Evolutionary conservation across 2,888 invertebrate species (phyloP).

Genomic region (Caenorhabditis japonica): DNA sequence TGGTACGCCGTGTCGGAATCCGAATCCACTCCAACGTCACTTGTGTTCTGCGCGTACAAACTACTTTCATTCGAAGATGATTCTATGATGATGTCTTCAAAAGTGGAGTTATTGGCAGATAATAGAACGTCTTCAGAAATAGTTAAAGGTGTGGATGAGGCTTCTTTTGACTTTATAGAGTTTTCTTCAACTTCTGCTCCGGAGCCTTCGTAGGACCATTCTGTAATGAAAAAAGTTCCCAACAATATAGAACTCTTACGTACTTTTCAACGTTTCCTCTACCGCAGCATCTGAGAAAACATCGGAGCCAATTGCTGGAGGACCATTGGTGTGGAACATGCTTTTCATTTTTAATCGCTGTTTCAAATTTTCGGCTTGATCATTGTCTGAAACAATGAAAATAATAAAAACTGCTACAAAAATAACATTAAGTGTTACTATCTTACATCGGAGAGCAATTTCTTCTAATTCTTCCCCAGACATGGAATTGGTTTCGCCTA

Average conservation of each 20-base stretch:
- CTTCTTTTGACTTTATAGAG: conserved; percentile 7
- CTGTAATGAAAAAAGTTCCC: conserved; percentile 3
- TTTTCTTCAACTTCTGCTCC: conserved; percentile 30
- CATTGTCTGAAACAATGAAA: conserved; percentile 13
- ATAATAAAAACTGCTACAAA: not conserved
- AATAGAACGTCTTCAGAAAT: conserved; percentile 16
- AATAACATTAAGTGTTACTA: not conserved
- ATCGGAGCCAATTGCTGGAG: conserved; percentile 35
- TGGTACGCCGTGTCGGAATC: conserved; percentile 36
- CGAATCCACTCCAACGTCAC: conserved; percentile 47
- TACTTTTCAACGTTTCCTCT: conserved; percentile 36
- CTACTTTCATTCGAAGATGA: conserved; percentile 41
- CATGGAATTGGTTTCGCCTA: conserved; percentile 14
- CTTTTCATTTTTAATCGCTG: conserved; percentile 33
- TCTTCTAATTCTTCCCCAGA: conserved; percentile 34
- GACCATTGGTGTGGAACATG: conserved; percentile 37
- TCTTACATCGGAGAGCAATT: conserved; percentile 23
- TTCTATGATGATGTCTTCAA: conserved; percentile 26
- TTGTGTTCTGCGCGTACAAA: conserved; percentile 51
- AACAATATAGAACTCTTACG: not conserved
- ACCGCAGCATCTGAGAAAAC: conserved; percentile 33
- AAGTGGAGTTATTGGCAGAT: conserved; percentile 16
- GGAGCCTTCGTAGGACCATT: conserved; percentile 35
- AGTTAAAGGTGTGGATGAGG: conserved; percentile 4
- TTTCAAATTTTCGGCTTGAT: conserved; percentile 34